Evolutionary conservation across 1,140 invertebrate species (phyloP).

Genomic region (Ectropis grisescens): DNA sequence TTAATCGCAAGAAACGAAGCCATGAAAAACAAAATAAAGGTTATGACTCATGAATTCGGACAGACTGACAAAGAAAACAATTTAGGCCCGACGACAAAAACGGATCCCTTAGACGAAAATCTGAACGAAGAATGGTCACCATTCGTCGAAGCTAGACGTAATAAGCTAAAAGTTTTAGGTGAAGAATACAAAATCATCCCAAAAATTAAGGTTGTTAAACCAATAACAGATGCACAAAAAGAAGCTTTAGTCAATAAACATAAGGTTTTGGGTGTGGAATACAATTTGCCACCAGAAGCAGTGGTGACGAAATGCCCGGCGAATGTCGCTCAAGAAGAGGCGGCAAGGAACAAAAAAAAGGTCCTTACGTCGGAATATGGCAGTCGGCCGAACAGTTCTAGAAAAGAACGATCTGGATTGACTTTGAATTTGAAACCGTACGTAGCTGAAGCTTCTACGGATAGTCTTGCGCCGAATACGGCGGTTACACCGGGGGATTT

Average conservation of each 20-base stretch:
- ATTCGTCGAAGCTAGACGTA: constrained; percentile 36
- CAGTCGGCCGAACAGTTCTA: constrained; percentile 6
- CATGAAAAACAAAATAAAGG: constrained; percentile 50
- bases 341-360: constrained; percentile 31
- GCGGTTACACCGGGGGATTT: constrained; percentile 52
- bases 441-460: constrained; percentile 18
- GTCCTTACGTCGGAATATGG: constrained; percentile 31
- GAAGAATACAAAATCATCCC: constrained; percentile 25
- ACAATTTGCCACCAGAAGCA: constrained; percentile 31
- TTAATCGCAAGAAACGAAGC: constrained; percentile 41
- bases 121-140: constrained; percentile 33
- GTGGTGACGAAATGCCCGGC: constrained; percentile 23
- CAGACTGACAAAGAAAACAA: constrained; percentile 45
- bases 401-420: constrained; percentile 33
- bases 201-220: constrained; percentile 20
- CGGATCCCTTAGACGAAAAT: constrained; percentile 33
- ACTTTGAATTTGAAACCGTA: constrained; percentile 58
- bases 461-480: constrained; percentile 27
- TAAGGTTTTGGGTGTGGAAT: constrained; percentile 52
- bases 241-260: constrained; percentile 46
- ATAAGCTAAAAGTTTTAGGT: constrained; percentile 44
- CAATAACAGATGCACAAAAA: constrained; percentile 43
- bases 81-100: constrained; percentile 21
- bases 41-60: constrained; percentile 53
- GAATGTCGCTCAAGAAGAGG: constrained; percentile 44